phyloP scores from a whole-genome alignment of 2,797 vertebrate genomes.

The Enteromius afrohamiltoni region DNA sequence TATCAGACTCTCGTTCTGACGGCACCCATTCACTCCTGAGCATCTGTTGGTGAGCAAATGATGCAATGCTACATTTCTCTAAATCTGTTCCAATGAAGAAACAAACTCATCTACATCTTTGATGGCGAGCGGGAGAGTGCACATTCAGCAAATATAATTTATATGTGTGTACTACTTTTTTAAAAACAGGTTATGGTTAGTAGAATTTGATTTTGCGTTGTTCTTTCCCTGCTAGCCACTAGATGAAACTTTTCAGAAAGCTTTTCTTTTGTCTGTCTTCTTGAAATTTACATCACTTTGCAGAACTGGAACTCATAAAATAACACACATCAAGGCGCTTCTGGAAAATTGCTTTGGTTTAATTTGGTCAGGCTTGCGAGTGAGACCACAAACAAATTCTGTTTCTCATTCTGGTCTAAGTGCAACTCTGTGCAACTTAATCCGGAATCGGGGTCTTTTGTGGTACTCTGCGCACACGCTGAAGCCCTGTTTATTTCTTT shows the following conservation, averaged over 20 bases:
- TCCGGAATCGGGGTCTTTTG: conserved; percentile 30
- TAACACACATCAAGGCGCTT: background rate
- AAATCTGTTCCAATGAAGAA: background rate
- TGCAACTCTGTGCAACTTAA: conserved; percentile 24
- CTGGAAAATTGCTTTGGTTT: background rate
- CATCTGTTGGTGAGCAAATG: background rate
- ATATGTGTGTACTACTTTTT: background rate
- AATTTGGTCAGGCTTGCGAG: background rate
- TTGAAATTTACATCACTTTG: background rate
- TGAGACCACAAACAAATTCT: background rate
- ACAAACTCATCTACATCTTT: background rate
- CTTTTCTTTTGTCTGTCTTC: background rate
- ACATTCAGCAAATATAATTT: background rate
- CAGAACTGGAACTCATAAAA: conserved; percentile 2
- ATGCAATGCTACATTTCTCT: background rate
- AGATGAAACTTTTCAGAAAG: background rate
- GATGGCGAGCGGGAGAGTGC: background rate
- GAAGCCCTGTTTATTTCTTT: conserved; percentile 20
- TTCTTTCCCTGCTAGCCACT: background rate
- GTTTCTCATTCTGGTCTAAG: conserved; percentile 28
- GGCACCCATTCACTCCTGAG: background rate
- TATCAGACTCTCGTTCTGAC: background rate
- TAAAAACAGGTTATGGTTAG: background rate
- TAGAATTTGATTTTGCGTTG: background rate
- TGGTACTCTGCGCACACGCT: background rate